Evolutionary conservation across 2,113 vertebrate genomes (phyloP).

Genomic region (Jacana jacana): DNA sequence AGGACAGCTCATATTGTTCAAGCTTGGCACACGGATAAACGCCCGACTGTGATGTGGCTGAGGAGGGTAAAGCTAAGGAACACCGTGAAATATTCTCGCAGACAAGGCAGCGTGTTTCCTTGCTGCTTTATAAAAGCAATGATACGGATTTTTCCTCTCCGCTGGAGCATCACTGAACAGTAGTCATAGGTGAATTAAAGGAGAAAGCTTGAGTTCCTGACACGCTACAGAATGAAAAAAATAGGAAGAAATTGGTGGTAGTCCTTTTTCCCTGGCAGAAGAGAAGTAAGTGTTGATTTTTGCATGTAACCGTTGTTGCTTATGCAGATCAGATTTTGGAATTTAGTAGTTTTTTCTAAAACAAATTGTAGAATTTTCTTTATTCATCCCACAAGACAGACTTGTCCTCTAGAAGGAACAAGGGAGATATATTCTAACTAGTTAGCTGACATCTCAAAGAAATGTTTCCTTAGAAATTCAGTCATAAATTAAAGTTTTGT

Average conservation of each 20-base stretch:
- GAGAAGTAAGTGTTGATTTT: conserved; percentile 5
- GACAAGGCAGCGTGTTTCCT: background rate
- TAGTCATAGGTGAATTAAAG: conserved; percentile 26
- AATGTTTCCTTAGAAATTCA: background rate
- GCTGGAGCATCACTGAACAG: background rate
- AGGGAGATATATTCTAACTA: background rate
- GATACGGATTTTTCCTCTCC: background rate
- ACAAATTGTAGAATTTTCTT: background rate
- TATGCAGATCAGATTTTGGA: background rate
- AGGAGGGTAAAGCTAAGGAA: background rate
- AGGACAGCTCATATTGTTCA: conserved; percentile 24
- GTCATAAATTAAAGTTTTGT: conserved; percentile 10
- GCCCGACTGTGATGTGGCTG: background rate
- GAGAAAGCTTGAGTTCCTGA: background rate
- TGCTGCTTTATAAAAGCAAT: background rate
- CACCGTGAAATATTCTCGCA: background rate
- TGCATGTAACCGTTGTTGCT: background rate
- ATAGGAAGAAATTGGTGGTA: background rate
- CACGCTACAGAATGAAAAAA: background rate
- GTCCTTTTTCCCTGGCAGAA: background rate
- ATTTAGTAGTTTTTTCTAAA: background rate
- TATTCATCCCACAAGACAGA: background rate
- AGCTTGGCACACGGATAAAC: background rate
- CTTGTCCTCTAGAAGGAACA: background rate
- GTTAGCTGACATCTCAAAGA: background rate